A percentile compares a stretch with the other conserved stretches of the same genome.
These are phyloP conservation scores for Saguinus midas DNA, from an alignment of 2,113 vertebrate species.

Conservation along the genomic window DNA sequence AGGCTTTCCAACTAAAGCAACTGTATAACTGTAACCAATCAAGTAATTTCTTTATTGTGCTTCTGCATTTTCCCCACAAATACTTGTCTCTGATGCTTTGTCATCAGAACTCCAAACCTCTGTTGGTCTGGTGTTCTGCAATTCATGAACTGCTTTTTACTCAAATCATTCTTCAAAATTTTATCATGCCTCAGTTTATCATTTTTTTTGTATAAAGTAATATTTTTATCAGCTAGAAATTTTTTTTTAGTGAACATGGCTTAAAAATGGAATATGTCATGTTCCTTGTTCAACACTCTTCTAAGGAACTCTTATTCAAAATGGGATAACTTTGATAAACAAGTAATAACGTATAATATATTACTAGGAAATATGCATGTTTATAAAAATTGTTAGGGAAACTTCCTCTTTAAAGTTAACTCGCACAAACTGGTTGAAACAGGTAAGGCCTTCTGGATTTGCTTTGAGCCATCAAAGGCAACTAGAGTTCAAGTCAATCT, in stretches of 20 bases:
- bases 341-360: neutral
- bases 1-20: neutral
- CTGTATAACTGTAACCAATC: neutral
- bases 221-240: neutral
- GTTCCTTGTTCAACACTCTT: neutral
- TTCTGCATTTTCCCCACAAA: neutral
- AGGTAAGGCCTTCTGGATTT: neutral
- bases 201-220: neutral
- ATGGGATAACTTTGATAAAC: neutral
- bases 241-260: neutral
- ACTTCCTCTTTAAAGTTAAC: neutral
- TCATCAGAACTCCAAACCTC: neutral
- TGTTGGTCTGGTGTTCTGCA: neutral
- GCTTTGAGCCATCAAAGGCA: neutral
- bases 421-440: neutral
- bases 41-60: neutral
- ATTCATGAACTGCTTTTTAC: neutral
- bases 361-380: neutral
- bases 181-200: neutral
- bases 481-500: neutral
- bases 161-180: neutral
- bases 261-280: neutral
- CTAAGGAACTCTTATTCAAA: neutral
- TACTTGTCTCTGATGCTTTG: neutral
- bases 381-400: neutral